Evolutionary conservation across 2,113 vertebrate species (phyloP), one percentile per base, ranked within the genome.

Genomic region (Sula dactylatra): DNA sequence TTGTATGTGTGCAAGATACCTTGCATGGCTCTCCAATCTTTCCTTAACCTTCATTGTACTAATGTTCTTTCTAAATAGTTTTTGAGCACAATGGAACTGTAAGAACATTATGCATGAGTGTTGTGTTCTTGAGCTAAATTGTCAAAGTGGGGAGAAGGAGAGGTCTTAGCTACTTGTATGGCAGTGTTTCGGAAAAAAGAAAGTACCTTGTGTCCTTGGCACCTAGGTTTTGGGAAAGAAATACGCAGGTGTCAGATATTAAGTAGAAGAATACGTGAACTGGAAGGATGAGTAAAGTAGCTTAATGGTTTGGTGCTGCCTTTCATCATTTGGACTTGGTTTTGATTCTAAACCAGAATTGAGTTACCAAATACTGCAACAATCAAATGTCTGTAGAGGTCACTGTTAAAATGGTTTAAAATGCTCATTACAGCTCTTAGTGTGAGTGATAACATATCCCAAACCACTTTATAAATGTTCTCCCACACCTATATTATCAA

Each of bases 401-500:
- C 77, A 72, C 81, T 94, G 77, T 88, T 92, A 89, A 92, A 87
- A 94, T 82, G 74, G 81, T 86, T 94, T 93, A 31, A 92, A 95
- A 95, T 78, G 82, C 50, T 97, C 74, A 72, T 94, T 93, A 94
- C 29, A 78, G 86, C 73, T 88, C 83, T 89, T 94, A 94, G 66
- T 3, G 8, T 82, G 85, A 91, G 88, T 0, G 2, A 55, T 71
- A 95, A 73, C 71, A 36, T 79, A 88, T 54, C 87, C 77, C 74
- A 90, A 93, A 67, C 45, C 42, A 78, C 71, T 95, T 93, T 82
- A 90, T 77, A 96, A 90, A 82, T 73, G 52, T 94, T 96, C 76
- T 82, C 34, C 77, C 84, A 90, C 84, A 97, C 87, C 80, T 94
- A 71, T 93, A 71, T 90, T 95, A 95, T 94, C 95, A 97, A 96